phyloP scores from a whole-genome alignment of 2,113 vertebrate genomes.

The Ondatra zibethicus region DNA sequence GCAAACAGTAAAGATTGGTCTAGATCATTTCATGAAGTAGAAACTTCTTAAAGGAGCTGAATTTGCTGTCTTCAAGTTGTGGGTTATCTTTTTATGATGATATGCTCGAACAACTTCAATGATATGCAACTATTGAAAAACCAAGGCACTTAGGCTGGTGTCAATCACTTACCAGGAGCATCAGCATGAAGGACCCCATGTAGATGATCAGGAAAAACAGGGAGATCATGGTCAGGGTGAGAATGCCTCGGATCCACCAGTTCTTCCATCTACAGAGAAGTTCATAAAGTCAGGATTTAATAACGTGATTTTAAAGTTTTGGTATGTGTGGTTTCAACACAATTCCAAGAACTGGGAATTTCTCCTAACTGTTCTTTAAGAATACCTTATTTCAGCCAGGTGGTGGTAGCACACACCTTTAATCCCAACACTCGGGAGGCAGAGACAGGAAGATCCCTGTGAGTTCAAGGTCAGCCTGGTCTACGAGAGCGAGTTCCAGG shows the following conservation, averaged over 20 bases:
- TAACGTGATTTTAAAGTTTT: not conserved
- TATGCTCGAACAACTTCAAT: not conserved
- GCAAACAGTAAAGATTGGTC: not conserved
- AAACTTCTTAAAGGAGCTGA: not conserved
- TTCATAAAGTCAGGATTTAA: constrained; percentile 29
- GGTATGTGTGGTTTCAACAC: not conserved
- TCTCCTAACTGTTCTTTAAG: not conserved
- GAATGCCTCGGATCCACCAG: constrained; percentile 98
- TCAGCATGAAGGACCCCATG: constrained; percentile 95
- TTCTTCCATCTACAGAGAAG: constrained; percentile 95
- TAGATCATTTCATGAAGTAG: not conserved
- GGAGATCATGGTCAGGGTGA: constrained; percentile 95
- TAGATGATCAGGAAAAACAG: constrained; percentile 96
- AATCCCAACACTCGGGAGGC: no score
- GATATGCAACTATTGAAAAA: not conserved
- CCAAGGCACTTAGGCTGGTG: not conserved
- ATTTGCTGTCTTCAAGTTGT: not conserved
- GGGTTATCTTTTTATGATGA: not conserved
- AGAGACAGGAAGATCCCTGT: no score
- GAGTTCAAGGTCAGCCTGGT: no score
- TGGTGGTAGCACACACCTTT: no score
- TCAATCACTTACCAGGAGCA: constrained; percentile 91
- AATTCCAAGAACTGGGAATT: not conserved
- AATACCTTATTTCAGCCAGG: not conserved
- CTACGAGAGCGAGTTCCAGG: no score